Percentiles rank a stretch among this genome's conserved stretches.
These are phyloP conservation scores for Notechis scutatus DNA, from an alignment of 2,113 vertebrate species.

Conservation along the genomic window DNA sequence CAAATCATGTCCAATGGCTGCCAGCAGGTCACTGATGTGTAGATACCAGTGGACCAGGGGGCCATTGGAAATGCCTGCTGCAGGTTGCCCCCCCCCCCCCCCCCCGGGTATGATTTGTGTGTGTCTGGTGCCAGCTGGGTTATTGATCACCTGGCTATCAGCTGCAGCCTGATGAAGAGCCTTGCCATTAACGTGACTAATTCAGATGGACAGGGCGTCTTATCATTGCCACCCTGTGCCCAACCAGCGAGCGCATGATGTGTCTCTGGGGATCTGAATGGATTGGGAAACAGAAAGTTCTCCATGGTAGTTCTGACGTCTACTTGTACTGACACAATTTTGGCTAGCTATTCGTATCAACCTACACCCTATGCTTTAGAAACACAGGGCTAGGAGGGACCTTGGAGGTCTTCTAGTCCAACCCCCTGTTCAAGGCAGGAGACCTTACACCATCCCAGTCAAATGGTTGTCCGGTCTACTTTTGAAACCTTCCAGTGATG, in stretches of 20 bases:
- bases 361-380: neutral
- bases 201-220: neutral
- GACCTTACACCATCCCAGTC: too few species aligned
- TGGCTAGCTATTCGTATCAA: neutral
- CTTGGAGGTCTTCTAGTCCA: too few species aligned
- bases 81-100: neutral
- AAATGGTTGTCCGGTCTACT: too few species aligned
- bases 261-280: neutral
- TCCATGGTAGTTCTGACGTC: neutral
- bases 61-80: neutral
- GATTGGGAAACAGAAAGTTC: neutral
- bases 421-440: too few species aligned
- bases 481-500: too few species aligned
- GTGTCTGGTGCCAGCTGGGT: neutral
- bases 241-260: neutral
- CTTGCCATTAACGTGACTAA: neutral
- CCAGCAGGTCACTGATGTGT: neutral
- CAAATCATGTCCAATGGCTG: neutral
- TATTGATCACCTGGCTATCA: slow-evolving; percentile 1
- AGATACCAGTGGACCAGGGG: neutral
- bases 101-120: neutral
- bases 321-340: neutral
- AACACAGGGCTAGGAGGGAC: too few species aligned
- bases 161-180: neutral
- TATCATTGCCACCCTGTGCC: neutral